Evolutionary conservation across 1,140 invertebrate genomes (phyloP).

Genomic region (Thaumatotibia leucotreta): DNA sequence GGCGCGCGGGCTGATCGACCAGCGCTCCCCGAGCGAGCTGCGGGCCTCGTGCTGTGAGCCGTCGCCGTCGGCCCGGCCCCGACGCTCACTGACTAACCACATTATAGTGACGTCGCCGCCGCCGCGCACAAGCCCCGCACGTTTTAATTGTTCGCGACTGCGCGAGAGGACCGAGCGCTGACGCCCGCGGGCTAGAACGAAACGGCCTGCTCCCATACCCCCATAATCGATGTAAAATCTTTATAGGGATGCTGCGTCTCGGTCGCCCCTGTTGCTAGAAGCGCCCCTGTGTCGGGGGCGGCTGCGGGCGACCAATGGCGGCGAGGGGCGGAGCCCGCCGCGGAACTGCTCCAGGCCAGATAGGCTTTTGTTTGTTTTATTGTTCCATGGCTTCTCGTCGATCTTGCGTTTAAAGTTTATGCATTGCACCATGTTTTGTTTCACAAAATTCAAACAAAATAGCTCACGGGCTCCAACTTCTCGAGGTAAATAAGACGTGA

Average conservation of each 20-base stretch:
- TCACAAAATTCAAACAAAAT: conserved; percentile 67
- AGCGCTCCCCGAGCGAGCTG: conserved; percentile 47
- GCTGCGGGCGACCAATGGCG: conserved; percentile 39
- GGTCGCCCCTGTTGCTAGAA: conserved; percentile 35
- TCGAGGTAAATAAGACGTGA: conserved; percentile 57
- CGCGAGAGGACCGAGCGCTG: conserved; percentile 53
- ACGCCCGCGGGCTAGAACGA: conserved; percentile 60
- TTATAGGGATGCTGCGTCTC: conserved; percentile 67
- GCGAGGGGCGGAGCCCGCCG: conserved; percentile 33
- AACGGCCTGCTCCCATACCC: conserved; percentile 54
- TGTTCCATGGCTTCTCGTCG: conserved; percentile 70
- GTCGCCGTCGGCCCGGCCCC: conserved; percentile 66
- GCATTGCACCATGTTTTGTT: conserved; percentile 75
- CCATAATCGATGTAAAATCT: conserved; percentile 70
- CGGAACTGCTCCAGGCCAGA: conserved; percentile 52
- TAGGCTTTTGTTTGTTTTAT: conserved; percentile 73
- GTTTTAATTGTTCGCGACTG: conserved; percentile 73
- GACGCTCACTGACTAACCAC: conserved; percentile 73
- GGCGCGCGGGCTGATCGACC: conserved; percentile 60
- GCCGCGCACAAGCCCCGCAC: conserved; percentile 54
- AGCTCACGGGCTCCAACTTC: conserved; percentile 59
- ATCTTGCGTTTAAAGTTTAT: conserved; percentile 75
- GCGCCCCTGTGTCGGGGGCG: conserved; percentile 36
- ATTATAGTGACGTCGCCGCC: conserved; percentile 68
- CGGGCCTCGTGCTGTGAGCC: conserved; percentile 50